Conservation (phyloP, 2,888 invertebrate genomes). For the Cephalotes varians region DNA sequence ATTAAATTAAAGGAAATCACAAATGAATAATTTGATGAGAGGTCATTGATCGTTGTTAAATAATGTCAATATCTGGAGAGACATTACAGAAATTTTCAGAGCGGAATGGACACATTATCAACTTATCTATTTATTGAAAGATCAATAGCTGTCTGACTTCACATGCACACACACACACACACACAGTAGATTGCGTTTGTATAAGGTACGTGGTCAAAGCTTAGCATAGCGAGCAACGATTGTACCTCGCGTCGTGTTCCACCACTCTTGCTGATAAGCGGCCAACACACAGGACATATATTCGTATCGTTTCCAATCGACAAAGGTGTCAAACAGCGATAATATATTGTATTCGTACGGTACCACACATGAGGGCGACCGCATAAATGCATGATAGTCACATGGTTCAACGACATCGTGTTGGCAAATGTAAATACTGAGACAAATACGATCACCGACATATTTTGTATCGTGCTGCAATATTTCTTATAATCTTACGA, state of each 20-base stretch:
- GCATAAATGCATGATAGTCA: constrained; percentile 38
- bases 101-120: constrained; percentile 13
- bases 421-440: constrained; percentile 21
- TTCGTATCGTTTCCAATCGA: constrained; percentile 51
- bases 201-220: constrained; percentile 20
- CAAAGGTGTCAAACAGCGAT: constrained; percentile 40
- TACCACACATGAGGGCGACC: background rate
- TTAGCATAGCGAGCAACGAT: constrained; percentile 35
- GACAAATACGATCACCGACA: constrained; percentile 1
- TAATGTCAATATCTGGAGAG: background rate
- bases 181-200: background rate
- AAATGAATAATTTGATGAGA: background rate
- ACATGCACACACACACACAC: background rate
- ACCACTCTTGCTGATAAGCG: constrained; percentile 40
- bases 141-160: constrained; percentile 18
- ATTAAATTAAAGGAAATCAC: background rate
- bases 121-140: constrained; percentile 32
- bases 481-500: constrained; percentile 40
- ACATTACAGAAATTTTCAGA: background rate
- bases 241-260: constrained; percentile 15
- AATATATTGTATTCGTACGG: constrained; percentile 36
- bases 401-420: constrained; percentile 37
- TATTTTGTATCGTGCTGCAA: constrained; percentile 27
- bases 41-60: background rate
- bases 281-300: constrained; percentile 28